phyloP scores from a whole-genome alignment of 2,797 vertebrate species.

The Ptychadena robeensis region DNA sequence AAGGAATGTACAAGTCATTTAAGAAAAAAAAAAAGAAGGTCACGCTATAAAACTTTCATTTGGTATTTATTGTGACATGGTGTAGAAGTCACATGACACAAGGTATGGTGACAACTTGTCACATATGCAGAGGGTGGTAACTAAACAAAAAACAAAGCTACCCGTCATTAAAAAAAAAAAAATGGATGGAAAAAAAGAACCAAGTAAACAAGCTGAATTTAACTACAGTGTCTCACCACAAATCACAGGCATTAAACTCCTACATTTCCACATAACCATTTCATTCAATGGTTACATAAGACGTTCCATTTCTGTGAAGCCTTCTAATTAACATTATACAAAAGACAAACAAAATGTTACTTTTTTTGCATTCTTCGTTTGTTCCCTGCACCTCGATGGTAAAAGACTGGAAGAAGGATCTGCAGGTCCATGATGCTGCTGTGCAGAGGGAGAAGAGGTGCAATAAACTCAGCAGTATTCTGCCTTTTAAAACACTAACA shows the following conservation, averaged over 20 bases:
- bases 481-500: slow-evolving; percentile 11
- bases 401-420: not conserved
- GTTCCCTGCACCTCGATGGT: not conserved
- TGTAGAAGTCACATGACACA: slow-evolving; percentile 31
- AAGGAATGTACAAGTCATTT: not conserved
- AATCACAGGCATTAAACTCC: not conserved
- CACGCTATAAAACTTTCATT: not conserved
- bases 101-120: slow-evolving; percentile 5
- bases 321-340: not conserved
- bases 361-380: not conserved
- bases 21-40: not conserved
- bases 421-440: not conserved
- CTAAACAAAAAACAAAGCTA: slow-evolving; percentile 10
- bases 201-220: slow-evolving; percentile 20
- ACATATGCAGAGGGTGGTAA: not conserved
- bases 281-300: not conserved
- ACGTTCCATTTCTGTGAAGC: not conserved
- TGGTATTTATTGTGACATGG: slow-evolving; percentile 32
- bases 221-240: not conserved
- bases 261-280: not conserved
- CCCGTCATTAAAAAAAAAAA: slow-evolving; percentile 12
- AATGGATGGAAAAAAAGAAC: too few species aligned
- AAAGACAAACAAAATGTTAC: not conserved
- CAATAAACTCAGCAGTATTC: not conserved
- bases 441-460: not conserved